phyloP scores from a whole-genome alignment of 2,113 vertebrate genomes.

The Dromas ardeola region DNA sequence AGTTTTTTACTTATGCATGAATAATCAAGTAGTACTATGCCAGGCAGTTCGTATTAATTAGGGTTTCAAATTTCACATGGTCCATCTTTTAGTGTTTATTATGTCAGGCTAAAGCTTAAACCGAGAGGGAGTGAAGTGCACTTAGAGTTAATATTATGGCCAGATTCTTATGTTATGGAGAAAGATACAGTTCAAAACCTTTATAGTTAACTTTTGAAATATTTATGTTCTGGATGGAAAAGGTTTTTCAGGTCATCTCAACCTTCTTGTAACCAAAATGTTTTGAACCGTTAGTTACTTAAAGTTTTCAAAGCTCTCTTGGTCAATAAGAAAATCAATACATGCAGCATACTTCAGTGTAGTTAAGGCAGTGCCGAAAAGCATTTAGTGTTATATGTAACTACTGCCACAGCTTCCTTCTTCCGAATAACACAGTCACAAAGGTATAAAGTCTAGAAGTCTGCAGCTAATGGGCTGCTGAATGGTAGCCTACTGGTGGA shows the following conservation, averaged over 20 bases:
- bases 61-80: not conserved
- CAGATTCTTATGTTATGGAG: not conserved
- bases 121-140: not conserved
- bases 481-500: not conserved
- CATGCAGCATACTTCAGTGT: not conserved
- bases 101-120: not conserved
- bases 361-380: not conserved
- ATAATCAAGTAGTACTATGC: not conserved
- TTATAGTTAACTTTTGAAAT: not conserved
- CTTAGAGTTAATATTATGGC: not conserved
- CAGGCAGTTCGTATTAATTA: not conserved
- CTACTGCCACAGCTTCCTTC: not conserved
- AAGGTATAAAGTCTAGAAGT: not conserved
- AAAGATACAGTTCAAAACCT: not conserved
- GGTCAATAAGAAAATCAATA: conserved; percentile 37
- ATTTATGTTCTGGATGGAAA: not conserved
- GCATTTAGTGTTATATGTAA: not conserved
- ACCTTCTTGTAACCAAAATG: conserved; percentile 3
- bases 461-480: not conserved
- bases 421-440: not conserved
- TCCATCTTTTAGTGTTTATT: not conserved
- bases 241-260: not conserved
- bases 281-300: conserved; percentile 43
- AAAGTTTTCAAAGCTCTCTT: not conserved
- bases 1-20: not conserved